Base-by-base conservation (phyloP, 2,113 vertebrate genomes). In the Drymodes brunneopygia region DNA sequence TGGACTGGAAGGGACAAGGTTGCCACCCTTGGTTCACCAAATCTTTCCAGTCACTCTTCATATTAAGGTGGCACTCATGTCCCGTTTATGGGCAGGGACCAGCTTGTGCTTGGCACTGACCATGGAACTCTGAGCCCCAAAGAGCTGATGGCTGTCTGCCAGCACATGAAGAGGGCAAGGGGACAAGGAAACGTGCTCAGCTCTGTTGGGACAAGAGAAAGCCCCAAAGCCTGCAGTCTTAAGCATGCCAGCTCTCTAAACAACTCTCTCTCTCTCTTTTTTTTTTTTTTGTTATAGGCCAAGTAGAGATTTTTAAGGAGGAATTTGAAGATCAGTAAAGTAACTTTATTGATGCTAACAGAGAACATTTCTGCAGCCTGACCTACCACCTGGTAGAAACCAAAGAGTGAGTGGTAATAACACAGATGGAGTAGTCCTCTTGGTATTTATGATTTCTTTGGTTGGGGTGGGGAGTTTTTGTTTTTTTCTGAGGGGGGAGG, bases 131-230 rank as follows among this genome's bases (percentile, higher is more conserved):
- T 22, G 38, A 40, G 25, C 33, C 38, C 42, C 23, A 23, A 33
- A 47, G 31, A 74, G 44, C 51, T 67, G 56, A 10, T 20, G 45
- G 15, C 47, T 65, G 5, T 45, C 61, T 86, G 62, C 33, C 66
- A 71, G 67, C 40, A 16, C 48, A 25, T 6, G 23, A 25, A 23
- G 21, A 15, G n/a, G 19, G 65, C 16, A 65, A 51, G 25, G 47
- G 28, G 33, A 29, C 17, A 50, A 57, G 64, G 38, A 67, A 57
- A 50, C 0, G 0, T 3, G 2, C 44, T 83, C 15, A 28, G 48
- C n/a, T 85, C 19, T 51, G 33, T 2, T 31, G 61, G 54, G 15
- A 33, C 35, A 45, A 62, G 15, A 65, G 42, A 40, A 51, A 64
- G 29, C 22, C 29, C 3, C 2, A 58, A 28, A 72, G 11, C 24